These are phyloP conservation scores for Thermophis baileyi DNA, from an alignment of 2,113 vertebrate species.

Conservation along the genomic window DNA sequence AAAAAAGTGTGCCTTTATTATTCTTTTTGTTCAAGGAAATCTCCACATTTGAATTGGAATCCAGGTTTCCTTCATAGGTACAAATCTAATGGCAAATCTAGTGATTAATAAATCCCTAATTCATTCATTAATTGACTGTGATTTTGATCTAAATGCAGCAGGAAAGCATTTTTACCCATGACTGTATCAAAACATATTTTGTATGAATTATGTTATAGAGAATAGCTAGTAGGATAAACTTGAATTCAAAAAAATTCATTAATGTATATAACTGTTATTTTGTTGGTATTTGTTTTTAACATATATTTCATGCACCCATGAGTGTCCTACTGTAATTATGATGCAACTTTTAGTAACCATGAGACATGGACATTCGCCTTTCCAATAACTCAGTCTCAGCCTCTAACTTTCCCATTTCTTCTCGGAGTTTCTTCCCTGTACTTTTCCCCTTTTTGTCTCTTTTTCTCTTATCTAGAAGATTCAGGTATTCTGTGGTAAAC, in stretches of 20 bases:
- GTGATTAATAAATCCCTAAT: not conserved
- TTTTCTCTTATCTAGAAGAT: slow-evolving; percentile 75
- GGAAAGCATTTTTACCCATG: slow-evolving; percentile 15
- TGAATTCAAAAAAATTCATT: too few relatives aligned
- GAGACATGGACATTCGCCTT: slow-evolving; percentile 53
- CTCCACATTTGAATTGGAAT: slow-evolving; percentile 44
- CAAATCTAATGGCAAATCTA: slow-evolving; percentile 4
- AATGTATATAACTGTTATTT: slow-evolving; percentile 37
- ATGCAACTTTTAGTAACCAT: slow-evolving; percentile 40
- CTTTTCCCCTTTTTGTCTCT: slow-evolving; percentile 66
- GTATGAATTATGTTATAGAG: not conserved
- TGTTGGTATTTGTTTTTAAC: slow-evolving; percentile 9
- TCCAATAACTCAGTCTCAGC: slow-evolving; percentile 58
- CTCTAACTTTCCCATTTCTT: slow-evolving; percentile 69
- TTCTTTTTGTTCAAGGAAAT: slow-evolving; percentile 19
- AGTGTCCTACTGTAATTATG: slow-evolving; percentile 16
- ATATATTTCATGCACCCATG: slow-evolving; percentile 35
- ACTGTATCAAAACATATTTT: slow-evolving; percentile 35
- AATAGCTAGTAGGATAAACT: slow-evolving; percentile 33
- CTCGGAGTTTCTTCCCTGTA: slow-evolving; percentile 63
- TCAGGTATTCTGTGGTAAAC: slow-evolving; percentile 71
- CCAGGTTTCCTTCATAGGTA: slow-evolving; percentile 13
- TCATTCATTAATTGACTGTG: not conserved
- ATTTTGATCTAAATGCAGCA: slow-evolving; percentile 14
- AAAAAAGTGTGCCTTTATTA: slow-evolving; percentile 30